Base-by-base conservation (phyloP, 2,888 invertebrate genomes). In the Leptarthrus brevirostris region DNA sequence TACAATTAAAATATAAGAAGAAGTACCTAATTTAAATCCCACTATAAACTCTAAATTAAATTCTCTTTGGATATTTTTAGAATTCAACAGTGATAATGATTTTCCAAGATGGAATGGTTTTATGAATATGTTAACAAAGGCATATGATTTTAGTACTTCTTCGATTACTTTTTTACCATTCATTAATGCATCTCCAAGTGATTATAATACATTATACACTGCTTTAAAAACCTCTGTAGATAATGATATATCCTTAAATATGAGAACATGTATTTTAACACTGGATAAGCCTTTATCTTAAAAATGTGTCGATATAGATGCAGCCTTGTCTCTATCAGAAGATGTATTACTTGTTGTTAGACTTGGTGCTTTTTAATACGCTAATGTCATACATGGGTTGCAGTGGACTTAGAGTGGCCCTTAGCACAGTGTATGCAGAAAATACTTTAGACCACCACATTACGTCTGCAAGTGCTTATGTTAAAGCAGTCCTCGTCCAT, bases 121-220 rank as follows among this genome's bases (percentile, higher is more conserved):
- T 8, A 58, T 58, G 58, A 58, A 36, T 58, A 14, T 34, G 16
- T 58, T 36, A 58, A n/a, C n/a, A n/a, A n/a, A n/a, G n/a, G n/a
- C n/a, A n/a, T n/a, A n/a, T n/a, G 44, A 61, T 34, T 61, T 61
- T 61, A 26, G 40, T 36, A 40, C 14, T 3, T 61, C 61, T 2
- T 20, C 5, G 10, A 61, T 61, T 40, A 61, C 40, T 61, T 40
- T 36, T 20, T 22, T 44, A 40, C 34, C 44, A 40, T 61, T 61
- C 20, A 61, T 34, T 18, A 61, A 61, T 61, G 61, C 34, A 61
- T 20, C 61, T 36, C 61, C 61, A 61, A 61, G 36, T 36, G 14
- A 40, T 40, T 61, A 61, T 61, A 61, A 61, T 22, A 61, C 36
- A 40, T 0, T 61, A 20, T 61, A 36, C 20, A 61, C 61, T 24